A percentile compares a stretch with the other conserved stretches of the same genome.
These are phyloP conservation scores for Rhopalosiphum maidis DNA, from an alignment of 1,140 invertebrate species.

Conservation along the genomic window DNA sequence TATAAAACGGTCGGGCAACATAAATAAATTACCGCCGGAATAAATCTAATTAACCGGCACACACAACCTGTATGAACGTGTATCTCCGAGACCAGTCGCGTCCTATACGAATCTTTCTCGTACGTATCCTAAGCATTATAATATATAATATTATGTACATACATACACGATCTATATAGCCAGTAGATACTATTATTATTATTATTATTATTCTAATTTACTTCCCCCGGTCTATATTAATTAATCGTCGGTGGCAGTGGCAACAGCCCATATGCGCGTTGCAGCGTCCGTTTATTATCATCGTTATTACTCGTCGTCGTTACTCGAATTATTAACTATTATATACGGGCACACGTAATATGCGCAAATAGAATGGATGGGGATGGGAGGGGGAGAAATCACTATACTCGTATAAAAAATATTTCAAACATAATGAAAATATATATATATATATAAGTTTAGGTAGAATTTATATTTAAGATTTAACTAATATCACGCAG, in stretches of 20 bases:
- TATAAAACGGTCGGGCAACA: slow-evolving; percentile 32
- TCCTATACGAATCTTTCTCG: not conserved
- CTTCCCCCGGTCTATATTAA: not conserved
- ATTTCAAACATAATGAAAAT: not conserved
- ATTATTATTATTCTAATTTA: not conserved
- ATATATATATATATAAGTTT: not conserved
- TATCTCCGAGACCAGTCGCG: not conserved
- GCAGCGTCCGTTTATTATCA: not conserved
- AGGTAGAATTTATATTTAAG: no score
- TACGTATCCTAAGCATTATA: no score
- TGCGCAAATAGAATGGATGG: not conserved
- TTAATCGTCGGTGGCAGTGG: not conserved
- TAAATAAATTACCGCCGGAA: slow-evolving; percentile 43
- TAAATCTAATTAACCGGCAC: slow-evolving; percentile 45
- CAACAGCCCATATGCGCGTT: not conserved
- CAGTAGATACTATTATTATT: not conserved
- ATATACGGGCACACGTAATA: not conserved
- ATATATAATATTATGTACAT: not conserved
- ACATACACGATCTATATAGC: not conserved
- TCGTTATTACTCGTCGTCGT: not conserved
- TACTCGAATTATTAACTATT: not conserved
- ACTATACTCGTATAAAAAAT: not conserved
- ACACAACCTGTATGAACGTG: not conserved
- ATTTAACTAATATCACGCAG: no score
- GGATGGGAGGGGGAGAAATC: no score